Percentiles rank a stretch among this genome's conserved stretches.
phyloP scores from a whole-genome alignment of 2,797 vertebrate species.

The Aeoliscus strigatus region DNA sequence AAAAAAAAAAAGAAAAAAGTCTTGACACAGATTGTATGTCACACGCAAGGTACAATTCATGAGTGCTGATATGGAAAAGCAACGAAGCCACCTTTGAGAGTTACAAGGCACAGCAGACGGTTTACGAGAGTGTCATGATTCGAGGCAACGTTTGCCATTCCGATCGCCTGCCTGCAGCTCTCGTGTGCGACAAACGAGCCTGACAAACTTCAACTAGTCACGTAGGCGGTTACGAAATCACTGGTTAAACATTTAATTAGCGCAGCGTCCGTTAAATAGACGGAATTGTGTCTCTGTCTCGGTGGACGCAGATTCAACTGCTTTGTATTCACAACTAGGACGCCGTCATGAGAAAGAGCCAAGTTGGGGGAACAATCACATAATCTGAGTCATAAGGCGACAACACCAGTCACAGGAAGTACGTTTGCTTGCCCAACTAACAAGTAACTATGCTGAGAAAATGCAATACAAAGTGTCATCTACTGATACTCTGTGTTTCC shows the following conservation, averaged over 20 bases:
- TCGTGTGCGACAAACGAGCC: too few species aligned
- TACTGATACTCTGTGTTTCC: too few species aligned
- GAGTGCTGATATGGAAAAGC: slow-evolving; percentile 5
- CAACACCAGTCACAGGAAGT: not conserved
- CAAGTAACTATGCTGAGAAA: not conserved
- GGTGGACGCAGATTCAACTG: not conserved
- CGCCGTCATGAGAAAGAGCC: not conserved
- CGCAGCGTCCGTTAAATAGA: not conserved
- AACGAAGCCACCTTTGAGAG: slow-evolving; percentile 7
- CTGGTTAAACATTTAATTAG: slow-evolving; percentile 4
- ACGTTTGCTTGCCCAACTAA: not conserved
- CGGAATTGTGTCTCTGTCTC: too few species aligned
- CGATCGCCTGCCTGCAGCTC: slow-evolving; percentile 1
- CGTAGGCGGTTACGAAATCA: slow-evolving; percentile 4
- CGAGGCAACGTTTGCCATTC: slow-evolving; percentile 13
- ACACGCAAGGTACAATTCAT: slow-evolving; percentile 1
- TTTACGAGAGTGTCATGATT: slow-evolving; percentile 24
- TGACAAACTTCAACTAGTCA: not conserved
- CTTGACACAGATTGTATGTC: slow-evolving; percentile 1
- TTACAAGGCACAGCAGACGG: slow-evolving; percentile 6
- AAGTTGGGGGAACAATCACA: slow-evolving; percentile 6
- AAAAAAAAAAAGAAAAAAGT: not conserved
- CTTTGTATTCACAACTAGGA: not conserved
- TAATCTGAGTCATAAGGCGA: slow-evolving; percentile 5
- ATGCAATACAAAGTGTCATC: too few species aligned